Conservation (phyloP, 2,113 vertebrate species). For the Girardinichthys multiradiatus region DNA sequence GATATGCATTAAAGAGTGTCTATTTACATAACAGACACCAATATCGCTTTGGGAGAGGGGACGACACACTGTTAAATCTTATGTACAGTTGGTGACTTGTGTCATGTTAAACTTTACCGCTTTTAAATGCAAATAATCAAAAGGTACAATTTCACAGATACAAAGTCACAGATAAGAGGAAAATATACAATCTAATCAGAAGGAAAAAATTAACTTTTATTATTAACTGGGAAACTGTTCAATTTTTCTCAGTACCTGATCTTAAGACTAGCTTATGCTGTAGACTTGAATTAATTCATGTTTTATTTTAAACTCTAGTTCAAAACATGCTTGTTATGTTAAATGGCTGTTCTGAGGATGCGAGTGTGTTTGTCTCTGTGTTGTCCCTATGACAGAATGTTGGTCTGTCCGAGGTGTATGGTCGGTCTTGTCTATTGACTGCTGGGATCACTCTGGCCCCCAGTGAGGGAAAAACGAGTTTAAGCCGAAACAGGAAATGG, state of each 20-base stretch:
- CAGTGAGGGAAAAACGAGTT: neutral
- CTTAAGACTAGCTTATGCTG: neutral
- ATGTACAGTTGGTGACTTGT: neutral
- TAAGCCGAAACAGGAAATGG: neutral
- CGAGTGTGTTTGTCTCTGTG: neutral
- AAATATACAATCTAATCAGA: neutral
- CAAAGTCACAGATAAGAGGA: neutral
- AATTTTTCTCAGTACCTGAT: neutral
- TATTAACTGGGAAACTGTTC: neutral
- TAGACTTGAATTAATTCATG: too few species aligned
- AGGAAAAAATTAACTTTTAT: neutral
- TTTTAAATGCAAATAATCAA: neutral
- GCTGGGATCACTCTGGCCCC: neutral
- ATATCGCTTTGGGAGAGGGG: neutral
- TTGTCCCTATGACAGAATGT: too few species aligned
- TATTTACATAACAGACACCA: constrained; percentile 54
- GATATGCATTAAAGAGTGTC: neutral
- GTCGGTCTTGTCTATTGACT: too few species aligned
- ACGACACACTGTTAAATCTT: neutral
- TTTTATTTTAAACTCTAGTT: neutral
- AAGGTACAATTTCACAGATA: neutral
- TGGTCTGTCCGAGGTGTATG: too few species aligned
- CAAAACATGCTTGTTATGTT: neutral
- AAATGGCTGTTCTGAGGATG: neutral
- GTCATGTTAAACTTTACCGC: constrained; percentile 10